Evolutionary conservation across 2,888 invertebrate species (phyloP).

Genomic region (Deladenus siricidicola): DNA sequence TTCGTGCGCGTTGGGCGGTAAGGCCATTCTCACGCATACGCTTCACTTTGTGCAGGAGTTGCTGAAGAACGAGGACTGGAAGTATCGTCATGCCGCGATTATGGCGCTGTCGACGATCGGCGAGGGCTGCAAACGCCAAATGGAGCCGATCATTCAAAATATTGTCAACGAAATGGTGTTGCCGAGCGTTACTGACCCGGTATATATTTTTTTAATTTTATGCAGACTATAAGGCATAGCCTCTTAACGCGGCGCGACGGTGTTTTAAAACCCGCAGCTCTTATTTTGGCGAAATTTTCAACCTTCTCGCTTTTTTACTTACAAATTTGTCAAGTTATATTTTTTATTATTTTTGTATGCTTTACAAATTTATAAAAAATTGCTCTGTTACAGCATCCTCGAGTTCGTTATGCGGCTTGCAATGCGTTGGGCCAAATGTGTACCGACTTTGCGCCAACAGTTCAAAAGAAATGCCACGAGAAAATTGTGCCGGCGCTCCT

Average conservation of each 20-base stretch:
- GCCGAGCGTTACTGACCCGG: constrained; percentile 71
- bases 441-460: constrained; percentile 89
- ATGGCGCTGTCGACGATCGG: constrained; percentile 64
- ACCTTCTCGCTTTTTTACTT: background rate
- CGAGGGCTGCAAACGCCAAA: constrained; percentile 83
- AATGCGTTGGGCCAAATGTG: constrained; percentile 81
- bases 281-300: background rate
- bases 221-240: background rate
- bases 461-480: constrained; percentile 94
- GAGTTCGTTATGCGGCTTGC: constrained; percentile 91
- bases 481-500: constrained; percentile 85
- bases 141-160: constrained; percentile 86
- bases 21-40: constrained; percentile 73
- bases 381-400: constrained; percentile 65
- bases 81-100: constrained; percentile 77
- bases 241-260: no score
- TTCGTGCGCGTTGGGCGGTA: constrained; percentile 91
- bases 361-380: constrained; percentile 20
- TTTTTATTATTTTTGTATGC: background rate
- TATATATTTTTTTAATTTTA: constrained; percentile 55
- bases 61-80: constrained; percentile 55
- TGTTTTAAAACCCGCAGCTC: no score
- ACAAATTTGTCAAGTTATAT: background rate
- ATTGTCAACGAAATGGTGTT: constrained; percentile 83
- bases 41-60: constrained; percentile 24